Conservation (phyloP, 1,140 invertebrate genomes). For the Drosophila lacertosa region DNA sequence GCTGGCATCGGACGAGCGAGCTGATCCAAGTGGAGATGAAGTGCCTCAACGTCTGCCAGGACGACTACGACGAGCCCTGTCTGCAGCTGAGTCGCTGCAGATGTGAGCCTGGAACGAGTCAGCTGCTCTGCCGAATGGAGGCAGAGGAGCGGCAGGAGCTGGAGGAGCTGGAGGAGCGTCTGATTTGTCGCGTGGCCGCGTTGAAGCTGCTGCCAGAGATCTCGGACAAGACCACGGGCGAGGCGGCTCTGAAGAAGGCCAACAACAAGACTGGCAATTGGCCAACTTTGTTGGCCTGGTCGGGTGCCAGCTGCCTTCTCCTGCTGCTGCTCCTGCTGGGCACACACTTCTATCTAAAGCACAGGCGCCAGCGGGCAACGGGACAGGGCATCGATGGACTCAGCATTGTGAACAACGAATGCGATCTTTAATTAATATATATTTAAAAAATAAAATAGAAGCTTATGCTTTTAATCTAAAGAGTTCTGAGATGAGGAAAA, state of each 20-base stretch:
- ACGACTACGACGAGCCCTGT: conserved; percentile 46
- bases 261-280: background rate
- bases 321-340: background rate
- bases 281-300: conserved; percentile 25
- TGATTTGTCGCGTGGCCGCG: background rate
- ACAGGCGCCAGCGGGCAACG: background rate
- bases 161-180: background rate
- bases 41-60: conserved; percentile 40
- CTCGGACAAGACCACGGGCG: background rate
- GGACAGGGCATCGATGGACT: background rate
- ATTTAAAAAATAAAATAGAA: no score
- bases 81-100: conserved; percentile 23
- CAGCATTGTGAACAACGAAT: background rate
- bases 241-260: background rate
- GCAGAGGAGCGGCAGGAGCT: background rate
- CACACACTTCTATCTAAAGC: conserved; percentile 4
- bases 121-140: conserved; percentile 22
- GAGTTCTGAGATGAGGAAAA: no score
- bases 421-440: conserved; percentile 12
- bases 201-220: background rate
- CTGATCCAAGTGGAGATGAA: conserved; percentile 14
- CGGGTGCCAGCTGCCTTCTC: background rate
- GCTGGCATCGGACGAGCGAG: conserved; percentile 39
- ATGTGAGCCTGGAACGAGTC: conserved; percentile 21
- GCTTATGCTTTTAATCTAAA: no score